Percentiles rank a stretch among this genome's conserved stretches.
Evolutionary conservation across 2,113 vertebrate species (phyloP).

Genomic region (Corapipo altera): DNA sequence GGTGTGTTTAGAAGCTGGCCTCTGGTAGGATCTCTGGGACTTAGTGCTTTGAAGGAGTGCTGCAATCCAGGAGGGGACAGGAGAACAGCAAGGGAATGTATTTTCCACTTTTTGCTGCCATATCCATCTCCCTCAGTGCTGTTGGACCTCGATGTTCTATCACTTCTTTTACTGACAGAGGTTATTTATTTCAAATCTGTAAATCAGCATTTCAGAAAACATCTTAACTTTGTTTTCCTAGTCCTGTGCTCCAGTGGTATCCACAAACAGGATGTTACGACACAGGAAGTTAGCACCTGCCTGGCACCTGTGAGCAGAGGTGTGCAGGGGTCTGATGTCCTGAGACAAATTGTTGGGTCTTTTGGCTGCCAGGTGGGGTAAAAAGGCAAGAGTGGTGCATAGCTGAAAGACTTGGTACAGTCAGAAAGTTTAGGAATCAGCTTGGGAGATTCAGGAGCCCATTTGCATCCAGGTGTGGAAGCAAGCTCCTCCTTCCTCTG

Average conservation of each 20-base stretch:
- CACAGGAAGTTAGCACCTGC: not conserved
- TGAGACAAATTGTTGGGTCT: fast-evolving
- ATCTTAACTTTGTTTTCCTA: not conserved
- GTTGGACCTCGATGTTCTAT: not conserved
- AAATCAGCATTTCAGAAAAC: not conserved
- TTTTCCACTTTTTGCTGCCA: not conserved
- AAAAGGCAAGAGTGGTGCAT: not conserved
- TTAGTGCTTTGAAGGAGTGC: not conserved
- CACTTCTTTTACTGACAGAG: not conserved
- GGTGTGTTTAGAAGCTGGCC: not conserved
- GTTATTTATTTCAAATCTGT: not conserved
- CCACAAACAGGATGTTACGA: not conserved
- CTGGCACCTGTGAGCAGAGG: not conserved
- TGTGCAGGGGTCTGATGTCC: not conserved
- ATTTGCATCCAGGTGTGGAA: not conserved
- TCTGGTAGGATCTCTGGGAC: not conserved
- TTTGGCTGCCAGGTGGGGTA: not conserved
- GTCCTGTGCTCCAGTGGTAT: not conserved
- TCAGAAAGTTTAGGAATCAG: not conserved
- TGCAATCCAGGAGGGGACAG: not conserved
- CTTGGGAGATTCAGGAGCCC: not conserved
- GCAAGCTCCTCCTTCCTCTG: not conserved
- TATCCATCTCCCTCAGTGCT: not conserved
- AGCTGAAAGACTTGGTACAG: not conserved
- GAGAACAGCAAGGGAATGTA: not conserved